Evolutionary conservation across 2,113 vertebrate genomes (phyloP).

Genomic region (Oncorhynchus gorbuscha): DNA sequence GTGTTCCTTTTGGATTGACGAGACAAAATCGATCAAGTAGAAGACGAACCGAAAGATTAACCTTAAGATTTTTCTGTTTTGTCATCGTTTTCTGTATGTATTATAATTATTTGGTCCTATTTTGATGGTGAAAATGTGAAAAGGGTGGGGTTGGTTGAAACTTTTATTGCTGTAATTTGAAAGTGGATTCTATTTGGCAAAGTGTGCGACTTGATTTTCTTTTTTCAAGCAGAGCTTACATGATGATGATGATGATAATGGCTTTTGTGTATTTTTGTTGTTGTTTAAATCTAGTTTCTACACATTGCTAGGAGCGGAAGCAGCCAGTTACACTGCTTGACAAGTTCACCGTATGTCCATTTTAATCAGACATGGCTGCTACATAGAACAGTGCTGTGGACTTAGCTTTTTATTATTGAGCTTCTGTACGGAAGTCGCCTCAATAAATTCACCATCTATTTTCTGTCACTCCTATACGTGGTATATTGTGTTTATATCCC

Average conservation of each 20-base stretch:
- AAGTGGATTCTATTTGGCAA: slow-evolving; percentile 22
- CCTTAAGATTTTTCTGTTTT: background rate
- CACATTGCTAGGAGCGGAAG: slow-evolving; percentile 27
- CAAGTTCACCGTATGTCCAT: slow-evolving; percentile 1
- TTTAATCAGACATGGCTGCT: background rate
- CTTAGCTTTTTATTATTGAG: slow-evolving; percentile 63
- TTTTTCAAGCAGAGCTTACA: slow-evolving; percentile 56
- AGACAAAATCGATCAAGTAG: slow-evolving; percentile 12
- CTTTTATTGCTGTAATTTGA: slow-evolving; percentile 25
- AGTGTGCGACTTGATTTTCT: slow-evolving; percentile 7
- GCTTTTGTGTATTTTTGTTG: background rate
- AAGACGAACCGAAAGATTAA: too few species aligned
- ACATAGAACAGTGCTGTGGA: slow-evolving; percentile 22
- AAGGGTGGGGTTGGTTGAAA: background rate
- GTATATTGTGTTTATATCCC: background rate
- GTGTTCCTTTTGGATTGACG: background rate
- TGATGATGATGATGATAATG: slow-evolving; percentile 6
- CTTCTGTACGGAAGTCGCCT: slow-evolving; percentile 5
- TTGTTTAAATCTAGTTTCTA: slow-evolving; percentile 10
- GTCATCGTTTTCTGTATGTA: background rate
- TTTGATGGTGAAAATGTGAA: background rate
- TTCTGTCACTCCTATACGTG: background rate
- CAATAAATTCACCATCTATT: background rate
- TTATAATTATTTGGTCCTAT: background rate
- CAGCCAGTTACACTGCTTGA: slow-evolving; percentile 13